Evolutionary conservation across 2,888 invertebrate species (phyloP).

Genomic region (Drosophila picticornis): DNA sequence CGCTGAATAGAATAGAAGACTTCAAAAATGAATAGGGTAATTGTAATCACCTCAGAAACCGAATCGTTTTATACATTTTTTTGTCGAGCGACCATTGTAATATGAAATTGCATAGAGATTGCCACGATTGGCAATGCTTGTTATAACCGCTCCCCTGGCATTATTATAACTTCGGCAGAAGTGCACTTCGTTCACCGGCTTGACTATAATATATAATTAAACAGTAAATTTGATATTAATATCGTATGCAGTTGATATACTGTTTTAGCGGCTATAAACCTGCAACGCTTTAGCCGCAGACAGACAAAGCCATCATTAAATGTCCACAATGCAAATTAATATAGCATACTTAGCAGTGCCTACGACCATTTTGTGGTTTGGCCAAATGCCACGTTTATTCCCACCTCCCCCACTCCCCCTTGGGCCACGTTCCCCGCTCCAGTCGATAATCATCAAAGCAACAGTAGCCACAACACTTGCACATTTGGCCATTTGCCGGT

Average conservation of each 20-base stretch:
- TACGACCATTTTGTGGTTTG: conserved; percentile 60
- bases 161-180: conserved; percentile 8
- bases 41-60: background rate
- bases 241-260: background rate
- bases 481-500: conserved; percentile 67
- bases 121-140: conserved; percentile 42
- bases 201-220: conserved; percentile 44
- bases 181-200: background rate
- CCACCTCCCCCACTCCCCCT: background rate
- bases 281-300: conserved; percentile 56
- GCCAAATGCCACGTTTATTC: conserved; percentile 42
- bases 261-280: conserved; percentile 1
- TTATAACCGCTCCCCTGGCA: conserved; percentile 3
- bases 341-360: conserved; percentile 75
- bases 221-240: conserved; percentile 34
- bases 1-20: background rate
- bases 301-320: conserved; percentile 58
- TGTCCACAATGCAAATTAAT: conserved; percentile 71
- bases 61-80: background rate
- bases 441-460: conserved; percentile 67
- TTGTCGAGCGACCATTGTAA: conserved; percentile 10
- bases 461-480: conserved; percentile 59
- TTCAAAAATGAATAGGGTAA: conserved; percentile 4
- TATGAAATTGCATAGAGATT: conserved; percentile 45
- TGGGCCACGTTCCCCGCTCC: conserved; percentile 7